Conservation (phyloP, 2,113 vertebrate genomes). For the Paedocypris sp. region DNA sequence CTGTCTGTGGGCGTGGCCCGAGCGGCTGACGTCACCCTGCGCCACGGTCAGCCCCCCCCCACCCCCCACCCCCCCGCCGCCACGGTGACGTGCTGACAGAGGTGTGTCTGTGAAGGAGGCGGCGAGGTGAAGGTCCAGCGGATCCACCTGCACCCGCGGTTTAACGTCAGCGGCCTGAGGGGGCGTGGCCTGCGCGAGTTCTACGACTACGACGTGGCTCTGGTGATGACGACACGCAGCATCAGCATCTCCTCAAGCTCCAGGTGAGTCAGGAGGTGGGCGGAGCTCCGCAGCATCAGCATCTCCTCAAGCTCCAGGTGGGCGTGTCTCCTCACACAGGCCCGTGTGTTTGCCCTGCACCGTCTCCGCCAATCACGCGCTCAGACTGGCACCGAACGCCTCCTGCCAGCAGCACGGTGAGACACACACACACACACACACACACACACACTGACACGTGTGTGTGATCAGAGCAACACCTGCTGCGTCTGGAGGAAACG, state of each 20-base stretch:
- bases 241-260: constrained; percentile 43
- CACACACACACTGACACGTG: no score
- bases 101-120: constrained; percentile 29
- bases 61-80: no score
- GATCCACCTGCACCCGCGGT: constrained; percentile 57
- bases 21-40: not conserved
- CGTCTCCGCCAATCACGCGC: constrained; percentile 47
- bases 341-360: constrained; percentile 61
- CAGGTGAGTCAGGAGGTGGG: no score
- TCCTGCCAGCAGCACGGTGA: constrained; percentile 56
- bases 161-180: constrained; percentile 43
- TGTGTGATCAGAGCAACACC: constrained; percentile 38
- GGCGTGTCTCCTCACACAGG: constrained; percentile 27
- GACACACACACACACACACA: no score
- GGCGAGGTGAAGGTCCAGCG: not conserved
- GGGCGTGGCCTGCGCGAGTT: constrained; percentile 60
- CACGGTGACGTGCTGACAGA: no score
- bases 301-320: constrained; percentile 51
- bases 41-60: constrained; percentile 46
- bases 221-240: constrained; percentile 50
- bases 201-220: constrained; percentile 76
- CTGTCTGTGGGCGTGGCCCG: not conserved
- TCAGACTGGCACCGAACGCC: constrained; percentile 45
- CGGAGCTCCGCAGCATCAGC: constrained; percentile 41
- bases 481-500: constrained; percentile 38